Evolutionary conservation across 1,140 invertebrate genomes (phyloP), one percentile per base, ranked within the genome.

Genomic region (Tenebrio molitor): DNA sequence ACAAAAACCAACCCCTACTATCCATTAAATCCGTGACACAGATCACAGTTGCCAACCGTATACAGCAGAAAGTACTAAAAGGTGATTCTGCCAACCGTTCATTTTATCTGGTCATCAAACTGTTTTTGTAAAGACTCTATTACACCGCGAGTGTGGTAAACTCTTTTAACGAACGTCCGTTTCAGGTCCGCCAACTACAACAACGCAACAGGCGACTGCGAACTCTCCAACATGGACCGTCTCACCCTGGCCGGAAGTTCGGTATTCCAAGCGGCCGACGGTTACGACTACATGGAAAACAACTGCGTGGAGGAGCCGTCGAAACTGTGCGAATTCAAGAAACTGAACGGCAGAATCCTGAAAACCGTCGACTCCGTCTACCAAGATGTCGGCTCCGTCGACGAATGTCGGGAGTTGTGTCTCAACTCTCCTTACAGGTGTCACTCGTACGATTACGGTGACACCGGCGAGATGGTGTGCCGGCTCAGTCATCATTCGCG

Each of bases 321-420:
- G 10, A 95, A 95, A 83, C 85, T 97, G 39, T 97, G 96, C 84
- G 95, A 97, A 81, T 97, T 97, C 84, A 95, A 95, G 81, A 94
- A 95, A 77, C 86, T 96, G 75, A 89, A 88, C 21, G 94, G 94
- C 0, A 89, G 93, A 68, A 97, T 97, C 75, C 84, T 97, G 23
- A 97, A 97, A 84, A 97, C 96, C 0, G 95, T 97, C 1, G 95
- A 97, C 79, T 95, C 94, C 1, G 95, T 97, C 3, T 96, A 95
- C 80, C 93, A 95, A 85, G 94, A 96, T 77, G 91, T 96, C 0
- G 91, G 91, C 71, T 94, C 91, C 1, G 86, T 94, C 53, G 93
- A 95, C 70, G 95, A 95, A 84, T 95, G 93, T 82, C 89, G 94
- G 46, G 93, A 96, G 75, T 87, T 96, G 33, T 97, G 95, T 80